Conservation (phyloP, 2,113 vertebrate genomes). For the Lamprologus lemairii region DNA sequence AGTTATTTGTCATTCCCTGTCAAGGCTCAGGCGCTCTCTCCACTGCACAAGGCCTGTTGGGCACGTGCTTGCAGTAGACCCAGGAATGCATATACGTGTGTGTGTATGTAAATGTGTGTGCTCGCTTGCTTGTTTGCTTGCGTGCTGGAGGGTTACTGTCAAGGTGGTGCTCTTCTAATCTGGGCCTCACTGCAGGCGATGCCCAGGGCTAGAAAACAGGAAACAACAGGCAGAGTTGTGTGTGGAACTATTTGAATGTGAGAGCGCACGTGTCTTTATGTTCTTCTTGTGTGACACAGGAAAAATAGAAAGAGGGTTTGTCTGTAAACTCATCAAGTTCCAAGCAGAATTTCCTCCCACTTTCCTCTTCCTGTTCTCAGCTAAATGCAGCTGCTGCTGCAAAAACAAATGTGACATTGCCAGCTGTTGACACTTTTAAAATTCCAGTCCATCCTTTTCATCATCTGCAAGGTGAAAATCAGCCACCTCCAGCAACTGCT, state of each 20-base stretch:
- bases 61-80: neutral
- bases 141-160: neutral
- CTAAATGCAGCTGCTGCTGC: neutral
- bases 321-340: neutral
- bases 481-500: neutral
- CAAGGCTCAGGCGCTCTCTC: slow-evolving; percentile 33
- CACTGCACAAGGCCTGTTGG: slow-evolving; percentile 15
- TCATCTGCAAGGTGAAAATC: neutral
- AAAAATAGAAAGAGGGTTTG: neutral
- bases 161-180: slow-evolving; percentile 18
- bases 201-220: slow-evolving; percentile 17
- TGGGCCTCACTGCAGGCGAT: slow-evolving; percentile 6
- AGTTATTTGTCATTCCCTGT: slow-evolving; percentile 60
- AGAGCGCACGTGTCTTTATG: neutral
- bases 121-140: neutral
- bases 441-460: neutral
- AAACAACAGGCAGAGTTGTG: neutral
- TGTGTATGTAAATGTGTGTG: neutral
- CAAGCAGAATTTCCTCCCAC: neutral
- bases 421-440: neutral
- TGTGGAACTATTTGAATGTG: neutral
- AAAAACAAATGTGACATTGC: neutral
- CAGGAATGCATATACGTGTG: neutral
- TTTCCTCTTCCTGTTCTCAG: neutral
- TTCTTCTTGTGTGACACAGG: neutral